Evolutionary conservation across 2,888 invertebrate genomes (phyloP), one percentile per base, ranked within the genome.

Genomic region (Orthosia gothica): DNA sequence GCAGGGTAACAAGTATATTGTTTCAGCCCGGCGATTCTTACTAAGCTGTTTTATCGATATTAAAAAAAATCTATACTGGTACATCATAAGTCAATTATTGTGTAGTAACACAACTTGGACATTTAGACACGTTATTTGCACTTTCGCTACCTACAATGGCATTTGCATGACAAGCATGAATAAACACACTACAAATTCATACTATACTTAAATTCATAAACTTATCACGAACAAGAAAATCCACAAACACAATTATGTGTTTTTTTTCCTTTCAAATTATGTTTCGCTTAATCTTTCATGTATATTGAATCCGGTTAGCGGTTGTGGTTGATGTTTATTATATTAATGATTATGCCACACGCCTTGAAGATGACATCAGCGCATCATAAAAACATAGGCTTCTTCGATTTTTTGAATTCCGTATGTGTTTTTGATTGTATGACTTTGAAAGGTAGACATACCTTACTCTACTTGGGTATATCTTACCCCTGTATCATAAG

Each of bases 251-350:
- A 70, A 76, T 74, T 62, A 70, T 13, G 13, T n/a, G 9, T 3
- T 62, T 50, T 74, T 80, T 40, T 58, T 23, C 3, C 18, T 49
- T 5, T 32, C 5, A 47, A 45, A 72, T 70, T 47, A 73, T 76
- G 59, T 69, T 76, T 72, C 50, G 62, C 32, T 70, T 49, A 32
- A 79, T 77, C 52, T 70, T 62, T 26, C 18, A 5, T 64, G 57
- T 26, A 61, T 40, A 40, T 40, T 40, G 81, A 69, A 87, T 85
- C 84, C 84, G 87, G 84, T 78, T 87, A 13, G 52, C 18, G 16
- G 18, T 63, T 84, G 50, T 70, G 61, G 69, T 68, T 54, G 63
- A 32, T 75, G 62, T 70, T 72, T 18, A 77, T 66, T 66, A 76
- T 61, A 50, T 74, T 75, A 74, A 76, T 65, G 72, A 40, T 40